A percentile compares a stretch with the other conserved stretches of the same genome.
Conservation (phyloP, 2,113 vertebrate species). For the Laticauda laticaudata region DNA sequence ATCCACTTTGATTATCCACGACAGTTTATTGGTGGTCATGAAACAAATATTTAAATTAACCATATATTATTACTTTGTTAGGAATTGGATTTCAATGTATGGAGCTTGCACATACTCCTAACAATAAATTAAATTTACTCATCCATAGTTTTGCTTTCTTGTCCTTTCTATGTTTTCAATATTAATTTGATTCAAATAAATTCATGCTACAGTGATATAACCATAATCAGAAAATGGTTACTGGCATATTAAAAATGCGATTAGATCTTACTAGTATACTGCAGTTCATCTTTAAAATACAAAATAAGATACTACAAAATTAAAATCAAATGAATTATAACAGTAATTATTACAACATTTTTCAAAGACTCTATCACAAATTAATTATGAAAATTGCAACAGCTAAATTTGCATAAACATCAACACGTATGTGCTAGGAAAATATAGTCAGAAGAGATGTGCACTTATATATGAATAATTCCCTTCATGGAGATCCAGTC, state of each 20-base stretch:
- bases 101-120: not conserved
- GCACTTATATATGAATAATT: conserved; percentile 33
- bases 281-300: not conserved
- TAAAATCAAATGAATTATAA: not conserved
- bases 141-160: conserved; percentile 17
- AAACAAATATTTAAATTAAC: not conserved
- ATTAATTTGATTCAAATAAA: conserved; percentile 32
- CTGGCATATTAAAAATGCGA: not conserved
- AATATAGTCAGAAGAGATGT: conserved; percentile 12
- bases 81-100: not conserved
- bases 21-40: not conserved
- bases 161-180: not conserved
- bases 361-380: not conserved
- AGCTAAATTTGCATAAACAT: conserved; percentile 6
- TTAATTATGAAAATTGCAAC: not conserved
- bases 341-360: not conserved
- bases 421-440: not conserved
- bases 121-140: not conserved
- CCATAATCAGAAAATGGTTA: not conserved
- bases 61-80: not conserved
- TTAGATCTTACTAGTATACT: not conserved
- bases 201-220: not conserved
- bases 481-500: not conserved
- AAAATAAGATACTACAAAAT: not conserved
- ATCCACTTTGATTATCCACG: not conserved